Conservation (phyloP, 2,888 invertebrate species). For the Papilio elwesi region DNA sequence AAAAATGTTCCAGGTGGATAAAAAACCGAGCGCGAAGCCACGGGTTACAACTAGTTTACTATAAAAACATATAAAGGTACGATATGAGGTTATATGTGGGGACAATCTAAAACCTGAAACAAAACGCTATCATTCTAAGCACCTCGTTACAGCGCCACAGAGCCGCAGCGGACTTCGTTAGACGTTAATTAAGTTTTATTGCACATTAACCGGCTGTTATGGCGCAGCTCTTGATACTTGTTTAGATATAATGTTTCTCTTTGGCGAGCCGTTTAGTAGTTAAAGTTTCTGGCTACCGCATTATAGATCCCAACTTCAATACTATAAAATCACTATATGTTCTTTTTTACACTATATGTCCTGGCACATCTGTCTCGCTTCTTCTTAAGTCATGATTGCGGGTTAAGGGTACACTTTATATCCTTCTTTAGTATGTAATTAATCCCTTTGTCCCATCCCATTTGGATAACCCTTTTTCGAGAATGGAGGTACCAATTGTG, state of each 20-base stretch:
- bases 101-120: neutral
- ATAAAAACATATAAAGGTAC: neutral
- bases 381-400: no score
- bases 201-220: slow-evolving; percentile 15
- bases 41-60: no score
- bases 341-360: no score
- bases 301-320: neutral
- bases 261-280: neutral
- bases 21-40: no score
- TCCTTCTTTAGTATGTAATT: no score
- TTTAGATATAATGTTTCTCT: slow-evolving; percentile 5
- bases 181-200: slow-evolving; percentile 33
- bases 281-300: neutral
- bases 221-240: slow-evolving; percentile 19
- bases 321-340: neutral
- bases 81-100: neutral
- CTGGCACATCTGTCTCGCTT: no score
- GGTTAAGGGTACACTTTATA: no score
- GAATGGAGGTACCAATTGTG: no score
- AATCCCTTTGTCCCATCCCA: no score
- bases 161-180: slow-evolving; percentile 11
- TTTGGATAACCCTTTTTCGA: no score
- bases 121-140: slow-evolving; percentile 12
- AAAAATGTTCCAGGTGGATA: no score
- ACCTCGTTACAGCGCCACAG: slow-evolving; percentile 17